These are phyloP conservation scores for Eurytoma adleriae DNA, from an alignment of 2,888 invertebrate species.

Conservation along the genomic window DNA sequence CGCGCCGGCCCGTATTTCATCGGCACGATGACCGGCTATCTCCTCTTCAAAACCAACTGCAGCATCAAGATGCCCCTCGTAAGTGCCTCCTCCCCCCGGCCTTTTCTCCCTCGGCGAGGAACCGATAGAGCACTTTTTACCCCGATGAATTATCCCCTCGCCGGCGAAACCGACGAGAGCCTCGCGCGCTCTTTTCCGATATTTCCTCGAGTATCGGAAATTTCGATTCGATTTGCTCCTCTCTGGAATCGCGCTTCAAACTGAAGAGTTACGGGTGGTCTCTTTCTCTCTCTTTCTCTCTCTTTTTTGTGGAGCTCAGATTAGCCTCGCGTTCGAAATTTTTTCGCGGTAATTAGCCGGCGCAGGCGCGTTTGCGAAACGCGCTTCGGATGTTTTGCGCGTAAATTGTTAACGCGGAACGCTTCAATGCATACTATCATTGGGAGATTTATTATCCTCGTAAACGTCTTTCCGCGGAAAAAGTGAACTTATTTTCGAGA, in stretches of 20 bases:
- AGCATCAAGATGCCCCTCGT: slow-evolving; percentile 77
- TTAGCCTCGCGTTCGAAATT: no score
- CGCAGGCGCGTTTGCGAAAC: no score
- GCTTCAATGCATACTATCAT: not conserved
- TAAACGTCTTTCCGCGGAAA: not conserved
- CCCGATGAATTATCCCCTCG: slow-evolving; percentile 14
- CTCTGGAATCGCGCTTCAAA: no score
- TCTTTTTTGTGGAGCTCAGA: no score
- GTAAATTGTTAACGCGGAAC: not conserved
- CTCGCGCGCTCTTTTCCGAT: not conserved
- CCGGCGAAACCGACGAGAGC: not conserved
- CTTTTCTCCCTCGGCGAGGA: not conserved
- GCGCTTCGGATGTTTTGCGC: not conserved
- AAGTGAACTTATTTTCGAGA: not conserved
- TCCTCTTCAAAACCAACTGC: slow-evolving; percentile 83
- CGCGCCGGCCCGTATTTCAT: slow-evolving; percentile 88
- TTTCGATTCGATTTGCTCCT: no score
- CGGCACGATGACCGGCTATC: slow-evolving; percentile 87
- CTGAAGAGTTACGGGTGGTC: no score
- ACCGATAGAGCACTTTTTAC: slow-evolving; percentile 13
- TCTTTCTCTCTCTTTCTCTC: no score
- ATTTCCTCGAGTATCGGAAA: no score
- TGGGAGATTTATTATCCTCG: no score
- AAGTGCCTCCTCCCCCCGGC: slow-evolving; percentile 54
- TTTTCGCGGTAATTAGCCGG: no score